Conservation (phyloP, 2,888 invertebrate species). For the Lagria hirta region DNA sequence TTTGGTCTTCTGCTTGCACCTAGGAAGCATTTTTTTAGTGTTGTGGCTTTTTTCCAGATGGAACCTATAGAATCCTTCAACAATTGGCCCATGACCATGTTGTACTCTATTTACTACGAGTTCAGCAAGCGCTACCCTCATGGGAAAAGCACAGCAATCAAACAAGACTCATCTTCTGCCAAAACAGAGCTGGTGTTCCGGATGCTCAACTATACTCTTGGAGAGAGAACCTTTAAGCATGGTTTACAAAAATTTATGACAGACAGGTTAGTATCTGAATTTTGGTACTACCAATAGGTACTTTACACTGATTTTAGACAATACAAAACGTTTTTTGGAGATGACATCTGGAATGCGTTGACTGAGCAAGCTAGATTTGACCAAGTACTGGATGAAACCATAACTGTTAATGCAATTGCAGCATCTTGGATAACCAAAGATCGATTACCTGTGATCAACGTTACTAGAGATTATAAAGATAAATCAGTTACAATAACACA, state of each 20-base stretch:
- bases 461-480: conserved; percentile 66
- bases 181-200: conserved; percentile 81
- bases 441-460: conserved; percentile 73
- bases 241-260: conserved; percentile 71
- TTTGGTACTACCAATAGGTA: too few relatives aligned
- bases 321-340: conserved; percentile 74
- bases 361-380: conserved; percentile 68
- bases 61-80: conserved; percentile 73
- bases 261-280: conserved; percentile 58
- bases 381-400: conserved; percentile 57
- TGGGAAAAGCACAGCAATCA: conserved; percentile 74
- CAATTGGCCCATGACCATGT: conserved; percentile 77
- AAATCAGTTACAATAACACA: conserved; percentile 66
- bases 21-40: too few relatives aligned
- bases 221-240: conserved; percentile 71
- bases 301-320: conserved; percentile 53
- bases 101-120: conserved; percentile 78
- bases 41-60: conserved; percentile 57
- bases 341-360: conserved; percentile 77
- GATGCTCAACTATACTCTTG: conserved; percentile 87
- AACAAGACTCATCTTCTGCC: conserved; percentile 71
- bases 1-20: too few relatives aligned
- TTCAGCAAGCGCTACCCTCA: conserved; percentile 78
- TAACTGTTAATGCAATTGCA: conserved; percentile 71
- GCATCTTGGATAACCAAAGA: conserved; percentile 82